Base-by-base conservation (phyloP, 2,888 invertebrate genomes). In the Caenorhabditis sp. region DNA sequence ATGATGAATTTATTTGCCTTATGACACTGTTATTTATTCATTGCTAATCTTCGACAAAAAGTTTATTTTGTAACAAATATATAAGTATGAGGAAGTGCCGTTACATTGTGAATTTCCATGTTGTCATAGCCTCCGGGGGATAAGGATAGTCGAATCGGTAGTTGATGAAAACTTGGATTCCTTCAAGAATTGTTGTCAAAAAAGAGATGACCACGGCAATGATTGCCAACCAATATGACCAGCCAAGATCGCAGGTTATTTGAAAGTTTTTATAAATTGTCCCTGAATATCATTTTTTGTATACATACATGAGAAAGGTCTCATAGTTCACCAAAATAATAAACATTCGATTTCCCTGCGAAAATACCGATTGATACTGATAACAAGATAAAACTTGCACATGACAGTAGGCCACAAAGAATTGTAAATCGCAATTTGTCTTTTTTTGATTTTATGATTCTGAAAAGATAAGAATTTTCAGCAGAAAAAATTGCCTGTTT, bases 41-140 rank as follows among this genome's bases (percentile, higher is more conserved):
- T 31, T 10, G 5, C 31, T 31, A 31, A 31, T 31, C 31, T 31
- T 4, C 10, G 31, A 6, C 31, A 31, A 31, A 31, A 31, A 31
- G 31, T 31, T 31, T 31, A 31, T 31, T n/a, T 31, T 31, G 31
- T 31, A 31, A 31, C 31, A 31, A 31, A 31, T 31, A 31, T 31
- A 50, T 5, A 50, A 21, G 14, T 4, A 19, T 8, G 50, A 31
- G 31, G 31, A 31, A 31, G 31, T 31, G 4, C 4, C 31, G 10
- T 31, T 53, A 73, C 68, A 73, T 68, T 5, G 73, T 73, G 60
- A 51, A 68, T 51, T 73, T 73, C 73, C 73, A 73, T 50, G 68
- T 68, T 54, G 73, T 62, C 58, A 68, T 68, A n/a, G 73, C 73
- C 37, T 73, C 73, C 55, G 68, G 68, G 31, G 73, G 73, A 51